Evolutionary conservation across 35 echinoderm and acorn worm genomes (phyloP).

Genomic region (Hemicentrotus pulcherrimus): DNA sequence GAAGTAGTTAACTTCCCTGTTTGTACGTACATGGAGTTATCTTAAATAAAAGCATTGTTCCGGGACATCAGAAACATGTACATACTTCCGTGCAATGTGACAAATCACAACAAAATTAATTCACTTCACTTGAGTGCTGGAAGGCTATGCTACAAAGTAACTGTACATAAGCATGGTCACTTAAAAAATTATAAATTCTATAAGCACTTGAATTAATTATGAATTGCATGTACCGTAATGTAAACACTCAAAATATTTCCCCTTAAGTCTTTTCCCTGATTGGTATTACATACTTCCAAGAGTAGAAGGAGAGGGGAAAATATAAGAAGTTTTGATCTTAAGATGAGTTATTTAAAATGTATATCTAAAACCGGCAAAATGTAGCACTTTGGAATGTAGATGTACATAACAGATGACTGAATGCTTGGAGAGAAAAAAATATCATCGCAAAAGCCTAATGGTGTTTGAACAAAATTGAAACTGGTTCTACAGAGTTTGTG

Average conservation of each 20-base stretch:
- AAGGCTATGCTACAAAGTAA: too few species aligned
- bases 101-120: neutral
- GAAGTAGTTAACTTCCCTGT: neutral
- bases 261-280: neutral
- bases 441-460: too few species aligned
- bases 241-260: neutral
- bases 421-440: too few species aligned
- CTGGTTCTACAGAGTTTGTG: too few species aligned
- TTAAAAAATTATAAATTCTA: neutral
- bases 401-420: too few species aligned
- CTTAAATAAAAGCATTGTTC: neutral
- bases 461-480: too few species aligned
- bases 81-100: neutral
- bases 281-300: neutral
- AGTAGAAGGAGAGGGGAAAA: neutral
- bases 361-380: too few species aligned
- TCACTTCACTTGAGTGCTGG: neutral
- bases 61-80: neutral
- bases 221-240: neutral
- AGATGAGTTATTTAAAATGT: too few species aligned
- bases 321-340: neutral
- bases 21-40: neutral
- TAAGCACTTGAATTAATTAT: neutral
- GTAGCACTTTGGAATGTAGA: too few species aligned
- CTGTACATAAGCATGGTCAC: neutral